Percentiles rank a stretch among this genome's conserved stretches.
phyloP scores from a whole-genome alignment of 2,888 invertebrate genomes.

The Netelia melanura region DNA sequence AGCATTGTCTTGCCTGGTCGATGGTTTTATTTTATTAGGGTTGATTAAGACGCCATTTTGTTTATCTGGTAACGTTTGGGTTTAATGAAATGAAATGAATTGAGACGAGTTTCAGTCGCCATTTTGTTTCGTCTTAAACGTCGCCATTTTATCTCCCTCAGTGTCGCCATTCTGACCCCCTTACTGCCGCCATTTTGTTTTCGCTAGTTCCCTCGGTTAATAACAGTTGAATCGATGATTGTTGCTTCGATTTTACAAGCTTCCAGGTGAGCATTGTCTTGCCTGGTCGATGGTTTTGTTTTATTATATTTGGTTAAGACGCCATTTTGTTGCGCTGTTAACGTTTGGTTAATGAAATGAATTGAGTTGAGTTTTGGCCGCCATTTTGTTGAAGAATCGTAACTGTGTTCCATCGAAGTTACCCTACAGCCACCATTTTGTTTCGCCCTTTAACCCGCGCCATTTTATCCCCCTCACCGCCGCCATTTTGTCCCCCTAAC shows the following conservation, averaged over 20 bases:
- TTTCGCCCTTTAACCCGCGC: not conserved
- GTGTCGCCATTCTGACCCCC: not conserved
- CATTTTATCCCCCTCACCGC: not conserved
- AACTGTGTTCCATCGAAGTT: not conserved
- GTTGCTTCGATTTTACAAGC: not conserved
- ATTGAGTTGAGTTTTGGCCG: not conserved
- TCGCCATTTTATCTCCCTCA: not conserved
- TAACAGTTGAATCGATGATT: too few species aligned
- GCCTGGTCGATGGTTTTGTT: not conserved
- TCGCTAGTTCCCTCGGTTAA: not conserved
- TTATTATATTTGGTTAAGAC: not conserved
- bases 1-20: not conserved
- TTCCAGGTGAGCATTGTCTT: not conserved
- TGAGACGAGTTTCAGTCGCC: too few species aligned
- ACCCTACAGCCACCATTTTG: not conserved
- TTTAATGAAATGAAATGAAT: too few species aligned
- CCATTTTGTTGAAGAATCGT: constrained; percentile 17
- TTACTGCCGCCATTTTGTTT: not conserved
- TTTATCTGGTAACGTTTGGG: too few species aligned
- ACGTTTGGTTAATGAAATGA: too few species aligned
- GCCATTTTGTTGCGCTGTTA: too few species aligned
- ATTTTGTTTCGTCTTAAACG: too few species aligned
- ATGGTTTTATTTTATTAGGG: not conserved
- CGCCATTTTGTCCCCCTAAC: not conserved
- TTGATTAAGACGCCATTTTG: not conserved